Conservation (phyloP, 2,888 invertebrate genomes). For the Lycia hirtaria region DNA sequence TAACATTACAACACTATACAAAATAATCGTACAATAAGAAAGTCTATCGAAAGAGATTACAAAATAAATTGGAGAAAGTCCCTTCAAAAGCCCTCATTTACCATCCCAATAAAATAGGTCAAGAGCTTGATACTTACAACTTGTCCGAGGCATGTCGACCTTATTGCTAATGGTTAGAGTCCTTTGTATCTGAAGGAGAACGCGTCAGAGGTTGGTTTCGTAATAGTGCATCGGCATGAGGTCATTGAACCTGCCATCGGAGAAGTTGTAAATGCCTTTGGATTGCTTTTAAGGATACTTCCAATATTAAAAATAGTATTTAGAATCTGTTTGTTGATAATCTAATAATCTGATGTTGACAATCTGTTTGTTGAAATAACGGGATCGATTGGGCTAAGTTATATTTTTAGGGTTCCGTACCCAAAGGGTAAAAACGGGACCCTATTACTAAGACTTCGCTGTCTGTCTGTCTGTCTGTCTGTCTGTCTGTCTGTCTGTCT, state of each 20-base stretch:
- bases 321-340: background rate
- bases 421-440: no score
- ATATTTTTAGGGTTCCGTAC: no score
- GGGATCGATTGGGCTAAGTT: no score
- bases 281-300: conserved; percentile 12
- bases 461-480: no score
- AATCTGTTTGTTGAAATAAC: no score
- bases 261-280: conserved; percentile 50
- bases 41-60: conserved; percentile 19
- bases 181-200: conserved; percentile 53
- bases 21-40: conserved; percentile 7
- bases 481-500: no score
- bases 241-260: conserved; percentile 61
- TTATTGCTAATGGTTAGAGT: conserved; percentile 37
- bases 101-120: conserved; percentile 24
- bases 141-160: conserved; percentile 8
- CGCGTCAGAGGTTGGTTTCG: conserved; percentile 56
- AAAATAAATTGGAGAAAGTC: conserved; percentile 31
- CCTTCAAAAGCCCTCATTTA: conserved; percentile 15
- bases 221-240: conserved; percentile 66
- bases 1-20: background rate
- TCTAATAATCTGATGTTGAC: background rate
- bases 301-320: background rate
- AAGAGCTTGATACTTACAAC: conserved; percentile 17
- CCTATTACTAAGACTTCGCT: no score